Conservation (phyloP, 2,888 invertebrate genomes). For the Eupithecia abbreviata region DNA sequence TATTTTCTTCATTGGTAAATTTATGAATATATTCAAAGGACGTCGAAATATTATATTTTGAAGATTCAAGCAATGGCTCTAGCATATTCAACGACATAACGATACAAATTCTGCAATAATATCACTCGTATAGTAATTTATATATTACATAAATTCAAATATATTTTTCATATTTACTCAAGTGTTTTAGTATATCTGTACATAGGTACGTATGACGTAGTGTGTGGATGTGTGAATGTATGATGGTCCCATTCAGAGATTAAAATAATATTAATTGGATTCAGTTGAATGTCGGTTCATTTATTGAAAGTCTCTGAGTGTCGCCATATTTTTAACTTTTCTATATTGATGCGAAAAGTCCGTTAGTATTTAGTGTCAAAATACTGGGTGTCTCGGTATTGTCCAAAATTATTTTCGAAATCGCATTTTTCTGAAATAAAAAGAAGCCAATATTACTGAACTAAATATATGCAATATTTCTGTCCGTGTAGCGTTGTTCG, state of each 20-base stretch:
- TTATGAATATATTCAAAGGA: neutral
- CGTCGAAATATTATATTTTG: neutral
- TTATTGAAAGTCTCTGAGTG: slow-evolving; percentile 24
- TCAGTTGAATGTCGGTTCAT: neutral
- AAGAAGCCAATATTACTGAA: neutral
- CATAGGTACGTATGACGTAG: slow-evolving; percentile 47
- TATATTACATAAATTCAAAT: slow-evolving; percentile 33
- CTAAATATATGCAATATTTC: neutral
- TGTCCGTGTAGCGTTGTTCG: neutral
- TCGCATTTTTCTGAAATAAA: neutral
- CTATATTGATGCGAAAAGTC: slow-evolving; percentile 47
- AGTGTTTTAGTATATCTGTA: slow-evolving; percentile 48
- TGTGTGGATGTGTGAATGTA: slow-evolving; percentile 31
- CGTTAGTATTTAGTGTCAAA: slow-evolving; percentile 34
- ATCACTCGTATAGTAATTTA: slow-evolving; percentile 34
- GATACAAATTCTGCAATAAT: slow-evolving; percentile 36
- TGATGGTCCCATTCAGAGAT: slow-evolving; percentile 14
- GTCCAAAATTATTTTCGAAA: slow-evolving; percentile 3
- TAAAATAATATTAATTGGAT: neutral
- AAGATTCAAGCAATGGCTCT: slow-evolving; percentile 30
- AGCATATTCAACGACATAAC: slow-evolving; percentile 29
- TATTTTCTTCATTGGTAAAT: neutral
- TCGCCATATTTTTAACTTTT: slow-evolving; percentile 47
- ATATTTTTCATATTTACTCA: slow-evolving; percentile 48
- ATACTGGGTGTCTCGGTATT: slow-evolving; percentile 17